Conservation (phyloP, 1,140 invertebrate genomes). For the Apis laboriosa region DNA sequence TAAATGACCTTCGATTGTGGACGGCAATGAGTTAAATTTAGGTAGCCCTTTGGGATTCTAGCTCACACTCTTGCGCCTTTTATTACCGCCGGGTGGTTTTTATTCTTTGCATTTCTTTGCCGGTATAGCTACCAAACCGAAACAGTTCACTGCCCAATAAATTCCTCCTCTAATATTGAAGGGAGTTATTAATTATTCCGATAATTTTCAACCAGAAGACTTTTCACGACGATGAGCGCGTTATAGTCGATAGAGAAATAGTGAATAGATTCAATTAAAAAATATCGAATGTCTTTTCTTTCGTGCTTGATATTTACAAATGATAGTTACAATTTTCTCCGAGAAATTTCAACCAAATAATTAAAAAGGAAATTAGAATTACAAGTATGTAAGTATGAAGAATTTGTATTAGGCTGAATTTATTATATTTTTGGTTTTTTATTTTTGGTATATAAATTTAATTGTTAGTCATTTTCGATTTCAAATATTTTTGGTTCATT, state of each 20-base stretch:
- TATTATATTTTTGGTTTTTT: too few relatives aligned
- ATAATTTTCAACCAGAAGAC: not conserved
- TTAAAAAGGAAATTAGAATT: too few relatives aligned
- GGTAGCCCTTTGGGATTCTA: slow-evolving; percentile 38
- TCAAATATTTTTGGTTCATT: too few relatives aligned
- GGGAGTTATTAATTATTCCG: not conserved
- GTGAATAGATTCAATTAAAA: too few relatives aligned
- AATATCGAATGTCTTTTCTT: too few relatives aligned
- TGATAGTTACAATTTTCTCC: not conserved
- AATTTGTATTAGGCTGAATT: too few relatives aligned
- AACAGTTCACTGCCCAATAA: slow-evolving; percentile 27
- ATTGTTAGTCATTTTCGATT: too few relatives aligned
- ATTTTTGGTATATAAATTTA: too few relatives aligned
- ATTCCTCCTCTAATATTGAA: not conserved
- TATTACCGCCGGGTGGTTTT: not conserved
- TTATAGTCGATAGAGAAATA: too few relatives aligned
- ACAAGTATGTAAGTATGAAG: too few relatives aligned
- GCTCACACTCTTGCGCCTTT: slow-evolving; percentile 20
- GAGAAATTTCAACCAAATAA: too few relatives aligned
- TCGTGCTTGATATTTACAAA: not conserved
- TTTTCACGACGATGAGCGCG: not conserved
- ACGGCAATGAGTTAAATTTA: slow-evolving; percentile 51
- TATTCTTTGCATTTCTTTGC: slow-evolving; percentile 36
- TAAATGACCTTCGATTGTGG: slow-evolving; percentile 43
- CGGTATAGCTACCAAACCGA: slow-evolving; percentile 6